Percentiles rank a stretch among this genome's conserved stretches.
Evolutionary conservation across 2,797 vertebrate species (phyloP).

Genomic region (Coccyzus lansbergi): DNA sequence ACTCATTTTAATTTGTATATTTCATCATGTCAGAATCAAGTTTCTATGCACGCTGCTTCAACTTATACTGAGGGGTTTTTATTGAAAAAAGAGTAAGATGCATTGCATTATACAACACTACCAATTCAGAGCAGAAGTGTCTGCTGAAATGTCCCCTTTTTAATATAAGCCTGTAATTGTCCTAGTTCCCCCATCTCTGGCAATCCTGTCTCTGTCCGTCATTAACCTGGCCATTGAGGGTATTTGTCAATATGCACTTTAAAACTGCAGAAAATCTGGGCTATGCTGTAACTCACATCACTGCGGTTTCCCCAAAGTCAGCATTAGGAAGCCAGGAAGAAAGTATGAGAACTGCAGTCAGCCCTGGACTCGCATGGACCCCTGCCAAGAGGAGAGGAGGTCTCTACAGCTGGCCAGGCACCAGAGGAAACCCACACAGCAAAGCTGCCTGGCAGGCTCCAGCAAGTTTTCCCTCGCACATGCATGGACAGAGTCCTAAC

Average conservation of each 20-base stretch:
- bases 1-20: background rate
- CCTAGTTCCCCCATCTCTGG: background rate
- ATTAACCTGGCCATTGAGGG: background rate
- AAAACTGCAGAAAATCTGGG: background rate
- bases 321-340: background rate
- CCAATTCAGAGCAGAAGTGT: background rate
- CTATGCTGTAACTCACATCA: background rate
- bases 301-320: background rate
- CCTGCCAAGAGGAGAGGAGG: background rate
- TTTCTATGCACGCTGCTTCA: fast-evolving
- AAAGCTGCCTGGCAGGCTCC: background rate
- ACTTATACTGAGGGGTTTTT: background rate
- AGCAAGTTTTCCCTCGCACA: fast-evolving
- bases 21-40: background rate
- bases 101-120: background rate
- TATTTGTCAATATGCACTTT: background rate
- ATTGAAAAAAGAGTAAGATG: background rate
- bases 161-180: background rate
- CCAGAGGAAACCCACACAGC: background rate
- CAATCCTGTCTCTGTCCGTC: background rate
- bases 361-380: background rate
- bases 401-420: background rate
- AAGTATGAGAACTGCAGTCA: background rate
- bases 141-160: background rate
- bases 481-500: fast-evolving